phyloP scores from a whole-genome alignment of 2,797 vertebrate genomes.

The Perdix hodgsoniae region DNA sequence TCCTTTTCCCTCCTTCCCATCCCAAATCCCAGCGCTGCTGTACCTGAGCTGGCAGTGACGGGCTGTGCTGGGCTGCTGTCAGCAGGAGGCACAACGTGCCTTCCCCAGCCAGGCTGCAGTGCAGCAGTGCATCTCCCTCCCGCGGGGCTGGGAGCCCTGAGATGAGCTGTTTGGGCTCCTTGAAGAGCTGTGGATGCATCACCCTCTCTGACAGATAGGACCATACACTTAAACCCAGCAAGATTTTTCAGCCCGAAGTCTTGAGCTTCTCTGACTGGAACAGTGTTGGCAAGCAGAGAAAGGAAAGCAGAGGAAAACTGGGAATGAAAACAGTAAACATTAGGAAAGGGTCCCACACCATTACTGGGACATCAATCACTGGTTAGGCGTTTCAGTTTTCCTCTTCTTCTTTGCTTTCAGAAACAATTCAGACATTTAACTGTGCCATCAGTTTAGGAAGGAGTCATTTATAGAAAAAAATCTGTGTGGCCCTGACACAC shows the following conservation, averaged over 20 bases:
- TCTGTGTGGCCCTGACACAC: slow-evolving; percentile 33
- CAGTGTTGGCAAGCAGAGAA: neutral
- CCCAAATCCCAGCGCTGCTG: neutral
- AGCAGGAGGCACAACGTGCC: neutral
- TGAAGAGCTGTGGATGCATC: neutral
- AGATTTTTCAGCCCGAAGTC: neutral
- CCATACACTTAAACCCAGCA: neutral
- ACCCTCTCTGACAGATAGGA: neutral
- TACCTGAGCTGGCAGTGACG: neutral
- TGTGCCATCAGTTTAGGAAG: slow-evolving; percentile 10
- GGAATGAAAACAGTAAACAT: neutral
- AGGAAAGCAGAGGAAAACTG: neutral
- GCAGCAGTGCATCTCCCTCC: neutral
- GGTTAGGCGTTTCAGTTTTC: neutral
- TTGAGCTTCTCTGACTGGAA: neutral
- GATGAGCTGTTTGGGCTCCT: neutral
- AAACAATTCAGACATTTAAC: slow-evolving; percentile 11
- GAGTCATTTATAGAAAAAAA: slow-evolving; percentile 39
- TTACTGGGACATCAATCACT: neutral
- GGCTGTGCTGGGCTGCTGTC: neutral
- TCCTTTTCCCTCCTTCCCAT: neutral
- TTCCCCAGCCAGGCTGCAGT: neutral
- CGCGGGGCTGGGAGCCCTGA: neutral
- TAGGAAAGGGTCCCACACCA: neutral
- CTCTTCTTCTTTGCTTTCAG: neutral